Percentiles rank a stretch among this genome's conserved stretches.
Conservation (phyloP, 2,888 invertebrate genomes). For the Cloeon dipterum region DNA sequence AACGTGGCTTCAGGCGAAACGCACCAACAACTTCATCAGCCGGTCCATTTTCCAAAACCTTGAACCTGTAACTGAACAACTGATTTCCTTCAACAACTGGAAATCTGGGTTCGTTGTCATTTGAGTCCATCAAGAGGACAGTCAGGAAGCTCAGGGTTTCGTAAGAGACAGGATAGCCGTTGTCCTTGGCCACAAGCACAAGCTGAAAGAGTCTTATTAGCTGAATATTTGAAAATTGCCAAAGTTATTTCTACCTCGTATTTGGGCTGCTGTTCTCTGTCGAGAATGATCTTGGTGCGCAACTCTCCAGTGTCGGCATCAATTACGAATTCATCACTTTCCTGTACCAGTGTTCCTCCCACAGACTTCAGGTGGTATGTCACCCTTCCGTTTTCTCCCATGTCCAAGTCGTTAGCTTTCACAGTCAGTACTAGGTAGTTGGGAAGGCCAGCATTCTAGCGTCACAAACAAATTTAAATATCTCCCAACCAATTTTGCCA, state of each 20-base stretch:
- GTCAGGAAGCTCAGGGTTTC: constrained; percentile 53
- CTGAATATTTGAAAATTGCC: neutral
- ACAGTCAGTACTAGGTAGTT: constrained; percentile 60
- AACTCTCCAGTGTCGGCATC: constrained; percentile 59
- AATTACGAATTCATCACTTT: constrained; percentile 62
- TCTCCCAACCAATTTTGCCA: neutral
- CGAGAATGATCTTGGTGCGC: constrained; percentile 51
- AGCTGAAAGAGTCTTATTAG: constrained; percentile 27
- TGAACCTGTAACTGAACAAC: constrained; percentile 34
- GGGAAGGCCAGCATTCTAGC: constrained; percentile 48
- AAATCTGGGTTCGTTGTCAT: constrained; percentile 63
- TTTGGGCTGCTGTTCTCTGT: constrained; percentile 44
- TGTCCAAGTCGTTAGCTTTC: constrained; percentile 58
- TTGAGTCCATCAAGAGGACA: constrained; percentile 51
- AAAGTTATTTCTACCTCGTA: constrained; percentile 27
- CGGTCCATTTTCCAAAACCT: constrained; percentile 43
- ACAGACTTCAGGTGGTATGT: constrained; percentile 60
- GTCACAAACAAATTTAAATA: constrained; percentile 5
- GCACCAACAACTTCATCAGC: constrained; percentile 38
- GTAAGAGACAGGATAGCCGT: constrained; percentile 57
- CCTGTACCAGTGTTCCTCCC: constrained; percentile 47
- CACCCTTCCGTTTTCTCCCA: constrained; percentile 60
- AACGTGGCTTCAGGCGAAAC: neutral
- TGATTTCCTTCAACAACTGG: constrained; percentile 25
- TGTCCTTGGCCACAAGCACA: constrained; percentile 59